phyloP scores from a whole-genome alignment of 2,888 invertebrate species.

The Yponomeuta malinellus region DNA sequence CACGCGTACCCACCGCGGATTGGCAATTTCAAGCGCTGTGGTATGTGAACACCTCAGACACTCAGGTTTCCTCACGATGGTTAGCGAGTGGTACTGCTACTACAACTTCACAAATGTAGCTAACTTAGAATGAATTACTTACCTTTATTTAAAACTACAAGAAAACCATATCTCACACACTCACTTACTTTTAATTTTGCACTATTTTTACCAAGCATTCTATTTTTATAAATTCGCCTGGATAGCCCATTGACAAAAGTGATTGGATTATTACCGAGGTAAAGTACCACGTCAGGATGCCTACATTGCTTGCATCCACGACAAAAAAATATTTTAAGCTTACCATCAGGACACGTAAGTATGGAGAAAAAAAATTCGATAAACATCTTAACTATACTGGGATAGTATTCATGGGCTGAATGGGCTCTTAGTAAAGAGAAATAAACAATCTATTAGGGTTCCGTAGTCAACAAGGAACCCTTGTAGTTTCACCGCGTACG shows the following conservation, averaged over 20 bases:
- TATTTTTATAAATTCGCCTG: constrained; percentile 44
- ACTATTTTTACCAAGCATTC: background rate
- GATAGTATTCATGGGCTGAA: background rate
- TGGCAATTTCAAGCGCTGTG: no score
- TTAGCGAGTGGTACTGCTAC: no score
- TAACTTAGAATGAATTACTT: no score
- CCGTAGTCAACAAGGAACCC: no score
- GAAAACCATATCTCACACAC: background rate
- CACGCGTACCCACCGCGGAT: no score
- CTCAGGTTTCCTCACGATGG: no score
- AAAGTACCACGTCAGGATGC: constrained; percentile 67
- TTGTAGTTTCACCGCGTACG: no score
- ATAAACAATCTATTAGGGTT: no score
- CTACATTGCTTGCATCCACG: background rate
- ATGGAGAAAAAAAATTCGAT: background rate
- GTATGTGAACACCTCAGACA: no score
- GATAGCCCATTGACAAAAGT: constrained; percentile 92
- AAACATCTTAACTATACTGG: background rate
- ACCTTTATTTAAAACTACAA: no score
- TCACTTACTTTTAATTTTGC: background rate
- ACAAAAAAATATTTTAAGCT: background rate
- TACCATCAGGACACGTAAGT: background rate
- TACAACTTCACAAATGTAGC: no score
- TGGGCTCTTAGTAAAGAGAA: no score
- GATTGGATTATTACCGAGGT: constrained; percentile 96